Evolutionary conservation across 2,888 invertebrate species (phyloP).

Genomic region (Amphipyra berbera): DNA sequence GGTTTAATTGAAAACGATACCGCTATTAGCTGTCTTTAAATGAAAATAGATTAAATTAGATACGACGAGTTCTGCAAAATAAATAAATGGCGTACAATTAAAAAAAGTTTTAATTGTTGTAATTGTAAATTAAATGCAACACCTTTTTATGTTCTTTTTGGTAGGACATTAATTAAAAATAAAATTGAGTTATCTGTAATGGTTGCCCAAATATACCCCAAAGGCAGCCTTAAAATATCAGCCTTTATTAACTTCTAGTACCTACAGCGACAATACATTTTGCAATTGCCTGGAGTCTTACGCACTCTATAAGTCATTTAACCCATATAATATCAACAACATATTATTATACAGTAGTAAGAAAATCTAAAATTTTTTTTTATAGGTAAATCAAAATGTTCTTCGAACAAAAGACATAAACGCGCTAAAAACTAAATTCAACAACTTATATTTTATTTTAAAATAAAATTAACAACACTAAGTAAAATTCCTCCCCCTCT

Average conservation of each 20-base stretch:
- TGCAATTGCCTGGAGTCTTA: no score
- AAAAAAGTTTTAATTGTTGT: neutral
- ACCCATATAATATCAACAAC: no score
- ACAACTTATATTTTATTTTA: slow-evolving; percentile 7
- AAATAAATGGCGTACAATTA: slow-evolving; percentile 19
- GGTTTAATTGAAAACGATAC: slow-evolving; percentile 44
- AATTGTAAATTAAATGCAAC: neutral
- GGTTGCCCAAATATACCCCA: no score
- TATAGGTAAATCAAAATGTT: neutral
- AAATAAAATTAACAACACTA: slow-evolving; percentile 14
- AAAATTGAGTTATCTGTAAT: no score
- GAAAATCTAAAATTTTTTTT: neutral
- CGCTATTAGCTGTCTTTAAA: slow-evolving; percentile 41
- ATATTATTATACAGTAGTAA: neutral
- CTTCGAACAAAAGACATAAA: slow-evolving; percentile 54
- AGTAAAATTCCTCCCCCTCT: slow-evolving; percentile 35
- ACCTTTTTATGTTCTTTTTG: no score
- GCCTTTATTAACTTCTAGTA: no score
- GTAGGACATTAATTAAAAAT: no score
- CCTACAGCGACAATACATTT: no score
- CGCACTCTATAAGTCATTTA: no score
- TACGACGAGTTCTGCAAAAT: slow-evolving; percentile 15
- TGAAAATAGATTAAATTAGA: slow-evolving; percentile 32
- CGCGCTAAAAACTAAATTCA: slow-evolving; percentile 11
- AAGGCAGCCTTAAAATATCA: no score